phyloP scores from a whole-genome alignment of 2,797 vertebrate species.

The Pogoniulus pusillus region DNA sequence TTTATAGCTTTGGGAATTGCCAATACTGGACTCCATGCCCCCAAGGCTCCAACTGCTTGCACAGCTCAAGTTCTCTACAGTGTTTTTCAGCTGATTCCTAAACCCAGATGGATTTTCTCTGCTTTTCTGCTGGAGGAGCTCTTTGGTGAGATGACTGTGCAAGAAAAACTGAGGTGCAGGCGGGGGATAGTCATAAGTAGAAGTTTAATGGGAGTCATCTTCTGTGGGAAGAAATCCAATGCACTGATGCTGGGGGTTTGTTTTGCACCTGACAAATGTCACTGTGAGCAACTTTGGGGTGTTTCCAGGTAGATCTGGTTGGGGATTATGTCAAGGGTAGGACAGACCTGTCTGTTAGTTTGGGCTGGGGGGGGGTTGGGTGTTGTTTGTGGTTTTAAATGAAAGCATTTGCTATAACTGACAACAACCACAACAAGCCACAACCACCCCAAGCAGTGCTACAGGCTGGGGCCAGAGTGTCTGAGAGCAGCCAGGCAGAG shows the following conservation, averaged over 20 bases:
- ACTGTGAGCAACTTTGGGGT: background rate
- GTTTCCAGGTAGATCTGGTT: background rate
- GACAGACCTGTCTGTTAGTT: background rate
- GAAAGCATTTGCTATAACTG: background rate
- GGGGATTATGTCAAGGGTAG: background rate
- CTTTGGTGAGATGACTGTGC: background rate
- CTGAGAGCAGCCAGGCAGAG: too few relatives aligned
- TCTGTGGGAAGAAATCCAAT: background rate
- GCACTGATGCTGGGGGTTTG: background rate
- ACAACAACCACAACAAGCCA: too few relatives aligned
- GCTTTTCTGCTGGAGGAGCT: background rate
- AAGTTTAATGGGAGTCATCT: background rate
- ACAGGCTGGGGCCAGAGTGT: too few relatives aligned
- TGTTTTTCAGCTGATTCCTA: background rate
- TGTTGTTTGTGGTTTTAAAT: background rate
- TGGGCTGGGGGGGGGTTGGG: rapidly evolving
- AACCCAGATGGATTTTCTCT: background rate
- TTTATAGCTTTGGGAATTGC: background rate
- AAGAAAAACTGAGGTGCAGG: background rate
- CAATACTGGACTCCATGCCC: background rate
- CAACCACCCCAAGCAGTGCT: too few relatives aligned
- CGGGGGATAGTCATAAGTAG: background rate
- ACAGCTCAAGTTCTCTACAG: background rate
- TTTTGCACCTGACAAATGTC: background rate
- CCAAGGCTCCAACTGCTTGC: background rate